phyloP scores from a whole-genome alignment of 2,797 vertebrate genomes.

The Falco berigora region DNA sequence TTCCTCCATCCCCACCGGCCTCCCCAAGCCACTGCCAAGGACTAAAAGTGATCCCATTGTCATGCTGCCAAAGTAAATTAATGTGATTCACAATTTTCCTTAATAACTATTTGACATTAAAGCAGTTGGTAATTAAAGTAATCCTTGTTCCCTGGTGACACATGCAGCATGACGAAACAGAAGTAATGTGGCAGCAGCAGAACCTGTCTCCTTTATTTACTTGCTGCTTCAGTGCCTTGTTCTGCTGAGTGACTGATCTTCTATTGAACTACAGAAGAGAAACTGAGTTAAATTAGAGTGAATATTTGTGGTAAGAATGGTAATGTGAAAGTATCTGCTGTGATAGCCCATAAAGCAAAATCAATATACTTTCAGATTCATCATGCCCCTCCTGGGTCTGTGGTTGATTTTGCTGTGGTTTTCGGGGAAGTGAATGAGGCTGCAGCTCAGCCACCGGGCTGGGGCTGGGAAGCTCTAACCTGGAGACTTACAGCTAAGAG shows the following conservation, averaged over 20 bases:
- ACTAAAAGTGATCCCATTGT: conserved; percentile 45
- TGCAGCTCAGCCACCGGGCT: accelerated
- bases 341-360: neutral
- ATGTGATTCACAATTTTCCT: conserved; percentile 20
- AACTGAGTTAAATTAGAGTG: neutral
- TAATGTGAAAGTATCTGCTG: neutral
- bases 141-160: conserved; percentile 41
- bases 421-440: neutral
- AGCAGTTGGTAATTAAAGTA: conserved; percentile 61
- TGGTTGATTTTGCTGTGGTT: neutral
- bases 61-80: conserved; percentile 62
- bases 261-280: conserved; percentile 23
- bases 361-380: conserved; percentile 2
- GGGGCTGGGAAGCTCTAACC: neutral
- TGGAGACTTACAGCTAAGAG: neutral
- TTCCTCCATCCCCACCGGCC: neutral
- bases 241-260: neutral
- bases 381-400: neutral
- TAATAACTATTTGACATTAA: conserved; percentile 55
- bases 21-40: neutral
- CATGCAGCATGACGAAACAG: conserved; percentile 9
- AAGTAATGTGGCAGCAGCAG: neutral
- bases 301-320: conserved; percentile 29
- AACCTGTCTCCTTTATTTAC: conserved; percentile 32
- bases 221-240: neutral